Conservation (phyloP, 2,888 invertebrate species). For the Nephrotoma guestfalica region DNA sequence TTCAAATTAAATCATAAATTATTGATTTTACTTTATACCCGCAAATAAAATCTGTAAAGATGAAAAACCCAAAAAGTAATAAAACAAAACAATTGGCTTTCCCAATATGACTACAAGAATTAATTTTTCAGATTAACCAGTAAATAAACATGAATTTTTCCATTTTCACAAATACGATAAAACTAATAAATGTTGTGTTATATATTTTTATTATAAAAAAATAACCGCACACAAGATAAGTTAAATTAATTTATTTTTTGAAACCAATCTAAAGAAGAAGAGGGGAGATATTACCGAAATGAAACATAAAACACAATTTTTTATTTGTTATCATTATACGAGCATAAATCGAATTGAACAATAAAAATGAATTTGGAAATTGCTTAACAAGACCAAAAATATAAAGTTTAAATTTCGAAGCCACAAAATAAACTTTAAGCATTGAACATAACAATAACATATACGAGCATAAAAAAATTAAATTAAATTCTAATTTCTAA, state of each 20-base stretch:
- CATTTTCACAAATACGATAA: not conserved
- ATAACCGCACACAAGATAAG: not conserved
- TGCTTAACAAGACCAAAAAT: not conserved
- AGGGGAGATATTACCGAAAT: not conserved
- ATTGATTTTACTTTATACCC: not conserved
- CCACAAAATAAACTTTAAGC: not conserved
- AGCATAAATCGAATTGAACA: not conserved
- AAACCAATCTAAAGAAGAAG: not conserved
- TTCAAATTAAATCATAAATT: not conserved
- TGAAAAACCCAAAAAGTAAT: not conserved
- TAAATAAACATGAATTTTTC: not conserved
- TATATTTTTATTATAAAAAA: not conserved
- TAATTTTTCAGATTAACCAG: not conserved
- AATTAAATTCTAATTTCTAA: not conserved
- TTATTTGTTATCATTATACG: not conserved
- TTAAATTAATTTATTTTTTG: not conserved
- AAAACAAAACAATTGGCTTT: not conserved
- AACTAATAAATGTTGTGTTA: not conserved
- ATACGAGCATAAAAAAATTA: not conserved
- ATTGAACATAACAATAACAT: not conserved
- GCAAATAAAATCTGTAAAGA: not conserved
- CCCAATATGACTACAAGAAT: not conserved
- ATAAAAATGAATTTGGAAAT: not conserved
- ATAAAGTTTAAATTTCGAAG: not conserved
- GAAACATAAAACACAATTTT: not conserved